Base-by-base conservation (phyloP, 92 coral and sea anemone genomes). In the Epizoanthus stellaris region DNA sequence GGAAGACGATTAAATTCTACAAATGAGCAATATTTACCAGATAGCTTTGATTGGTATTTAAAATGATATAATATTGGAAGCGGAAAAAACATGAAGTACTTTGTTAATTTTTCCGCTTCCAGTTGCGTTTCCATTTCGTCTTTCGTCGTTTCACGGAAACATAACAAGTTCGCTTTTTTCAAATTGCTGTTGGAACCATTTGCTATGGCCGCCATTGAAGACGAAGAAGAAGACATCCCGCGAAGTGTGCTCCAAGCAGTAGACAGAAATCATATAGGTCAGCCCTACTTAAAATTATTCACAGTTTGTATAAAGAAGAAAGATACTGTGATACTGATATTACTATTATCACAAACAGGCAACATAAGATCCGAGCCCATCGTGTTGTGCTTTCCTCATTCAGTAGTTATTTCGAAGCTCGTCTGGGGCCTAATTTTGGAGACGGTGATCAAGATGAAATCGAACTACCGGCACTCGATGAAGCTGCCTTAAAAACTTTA, bases 301-400 rank as follows among this genome's bases (percentile, higher is more conserved):
- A 82, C 15, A 58, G 85, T 54, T 73, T 81, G 66, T 93, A 81
- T 80, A 80, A 88, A 83, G 94, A 88, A n/a, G 89, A 86, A 30
- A 90, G 76, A 70, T 91, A 90, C 70, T 93, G 96, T n/a, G n/a
- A n/a, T n/a, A n/a, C n/a, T 67, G 98, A 95, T 82, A 87, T 93
- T 4, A 87, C 88, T 42, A 76, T 93, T 64, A 77, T 86, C 34
- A 89, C 88, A 25, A 90, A 84, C 53, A 43, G 71, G 47, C 87
- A 92, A 10, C 92, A 86, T 19, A 88, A 89, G 83, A 81, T 95
- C 75, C 81, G 58, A 57, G 95, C 95, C 21, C 98, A 95, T 34
- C 94, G 88, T 63, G 85, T 91, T 40, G 98, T 95, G 13, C 83
- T 95, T 59, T 49, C 80, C 6, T 85, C 96, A 14, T 88, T 91